Conservation (phyloP, 2,113 vertebrate genomes). For the Lophius piscatorius region DNA sequence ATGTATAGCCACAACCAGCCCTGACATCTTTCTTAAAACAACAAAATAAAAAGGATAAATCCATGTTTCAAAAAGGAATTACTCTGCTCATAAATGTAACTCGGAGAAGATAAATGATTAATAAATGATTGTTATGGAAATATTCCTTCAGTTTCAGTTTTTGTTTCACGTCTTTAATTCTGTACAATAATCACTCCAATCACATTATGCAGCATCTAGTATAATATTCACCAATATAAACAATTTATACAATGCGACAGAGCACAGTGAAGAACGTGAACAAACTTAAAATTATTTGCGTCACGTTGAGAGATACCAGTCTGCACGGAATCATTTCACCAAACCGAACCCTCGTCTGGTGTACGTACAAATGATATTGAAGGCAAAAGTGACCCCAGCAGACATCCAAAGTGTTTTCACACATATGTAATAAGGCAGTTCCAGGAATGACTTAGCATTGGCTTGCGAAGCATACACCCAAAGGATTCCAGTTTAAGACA, state of each 20-base stretch:
- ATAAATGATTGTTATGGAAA: background rate
- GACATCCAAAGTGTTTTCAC: constrained; percentile 6
- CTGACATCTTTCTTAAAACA: background rate
- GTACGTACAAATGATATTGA: constrained; percentile 26
- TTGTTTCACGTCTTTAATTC: constrained; percentile 16
- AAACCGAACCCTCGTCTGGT: background rate
- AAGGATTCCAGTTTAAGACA: constrained; percentile 7
- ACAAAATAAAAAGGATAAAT: background rate
- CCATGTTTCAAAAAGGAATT: constrained; percentile 4
- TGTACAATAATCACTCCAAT: constrained; percentile 23
- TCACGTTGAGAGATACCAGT: background rate
- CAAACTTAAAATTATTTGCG: background rate
- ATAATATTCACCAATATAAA: constrained; percentile 4
- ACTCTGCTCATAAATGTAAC: background rate
- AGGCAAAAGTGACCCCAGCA: constrained; percentile 53
- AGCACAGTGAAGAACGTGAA: constrained; percentile 1
- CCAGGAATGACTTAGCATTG: background rate
- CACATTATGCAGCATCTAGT: constrained; percentile 16
- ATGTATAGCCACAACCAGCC: background rate
- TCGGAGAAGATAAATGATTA: background rate
- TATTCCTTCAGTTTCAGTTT: background rate
- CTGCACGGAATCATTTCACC: constrained; percentile 7
- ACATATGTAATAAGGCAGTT: constrained; percentile 14
- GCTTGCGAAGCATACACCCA: background rate
- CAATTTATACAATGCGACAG: background rate